Evolutionary conservation across 2,797 vertebrate species (phyloP).

Genomic region (Pipistrellus nathusii): DNA sequence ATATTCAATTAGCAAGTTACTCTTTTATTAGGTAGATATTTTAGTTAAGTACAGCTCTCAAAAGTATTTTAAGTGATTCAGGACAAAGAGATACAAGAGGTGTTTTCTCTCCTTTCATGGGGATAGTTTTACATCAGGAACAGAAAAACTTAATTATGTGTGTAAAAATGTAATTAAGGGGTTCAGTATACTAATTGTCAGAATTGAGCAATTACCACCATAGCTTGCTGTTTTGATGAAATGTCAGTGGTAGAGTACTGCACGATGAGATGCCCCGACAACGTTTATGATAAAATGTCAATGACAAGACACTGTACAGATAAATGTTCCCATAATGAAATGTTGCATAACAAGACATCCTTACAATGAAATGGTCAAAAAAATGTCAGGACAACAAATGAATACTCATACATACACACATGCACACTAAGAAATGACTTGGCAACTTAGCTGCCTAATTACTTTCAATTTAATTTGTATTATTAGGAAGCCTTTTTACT

Average conservation of each 20-base stretch:
- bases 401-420: neutral
- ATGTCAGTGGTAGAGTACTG: constrained; percentile 16
- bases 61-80: constrained; percentile 23
- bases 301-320: constrained; percentile 49
- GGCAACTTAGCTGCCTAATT: constrained; percentile 48
- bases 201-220: neutral
- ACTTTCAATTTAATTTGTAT: constrained; percentile 68
- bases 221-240: constrained; percentile 44
- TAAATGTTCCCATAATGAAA: constrained; percentile 53
- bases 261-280: constrained; percentile 53
- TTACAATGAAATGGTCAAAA: constrained; percentile 22
- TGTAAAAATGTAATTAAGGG: constrained; percentile 71
- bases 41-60: constrained; percentile 1
- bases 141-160: constrained; percentile 49
- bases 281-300: constrained; percentile 72
- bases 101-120: neutral
- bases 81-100: neutral
- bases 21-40: neutral
- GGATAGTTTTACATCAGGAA: constrained; percentile 34
- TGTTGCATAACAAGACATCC: constrained; percentile 54
- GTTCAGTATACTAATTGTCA: constrained; percentile 64
- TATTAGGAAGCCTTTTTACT: constrained; percentile 16
- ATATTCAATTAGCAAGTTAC: too few species aligned
- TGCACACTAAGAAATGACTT: neutral
- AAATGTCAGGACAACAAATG: constrained; percentile 68